Conservation (phyloP, 2,113 vertebrate species). For the Amazona vittata region DNA sequence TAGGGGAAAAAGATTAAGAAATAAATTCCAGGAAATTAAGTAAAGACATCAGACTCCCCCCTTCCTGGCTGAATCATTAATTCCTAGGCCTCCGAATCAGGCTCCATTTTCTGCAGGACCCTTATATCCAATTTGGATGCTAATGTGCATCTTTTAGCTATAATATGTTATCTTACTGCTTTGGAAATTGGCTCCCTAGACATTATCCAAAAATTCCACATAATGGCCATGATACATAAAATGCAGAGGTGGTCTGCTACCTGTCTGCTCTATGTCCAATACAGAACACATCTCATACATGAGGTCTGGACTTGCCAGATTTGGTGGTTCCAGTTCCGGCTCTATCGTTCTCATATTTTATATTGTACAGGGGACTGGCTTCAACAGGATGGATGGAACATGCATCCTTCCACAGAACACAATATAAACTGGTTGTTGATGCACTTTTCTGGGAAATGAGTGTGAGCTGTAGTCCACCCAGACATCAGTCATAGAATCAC, state of each 20-base stretch:
- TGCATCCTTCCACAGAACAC: background rate
- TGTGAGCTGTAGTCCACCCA: background rate
- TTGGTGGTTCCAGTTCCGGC: background rate
- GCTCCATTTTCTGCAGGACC: background rate
- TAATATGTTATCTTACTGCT: background rate
- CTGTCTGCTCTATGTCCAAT: background rate
- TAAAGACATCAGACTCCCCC: background rate
- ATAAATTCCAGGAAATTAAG: background rate
- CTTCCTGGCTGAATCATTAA: background rate
- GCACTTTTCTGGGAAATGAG: background rate
- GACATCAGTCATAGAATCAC: background rate
- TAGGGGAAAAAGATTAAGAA: background rate
- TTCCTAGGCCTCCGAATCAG: background rate
- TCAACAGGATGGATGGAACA: background rate
- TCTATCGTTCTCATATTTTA: background rate
- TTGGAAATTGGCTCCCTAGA: background rate
- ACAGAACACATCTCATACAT: background rate
- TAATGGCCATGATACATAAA: background rate
- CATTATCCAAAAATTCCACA: background rate
- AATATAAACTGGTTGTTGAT: background rate
- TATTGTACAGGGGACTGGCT: background rate
- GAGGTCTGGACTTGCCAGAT: background rate
- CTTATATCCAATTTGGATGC: background rate
- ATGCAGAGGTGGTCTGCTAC: rapidly evolving
- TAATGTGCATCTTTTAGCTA: background rate